Evolutionary conservation across 1,140 invertebrate species (phyloP).

Genomic region (Lepeophtheirus salmonis): DNA sequence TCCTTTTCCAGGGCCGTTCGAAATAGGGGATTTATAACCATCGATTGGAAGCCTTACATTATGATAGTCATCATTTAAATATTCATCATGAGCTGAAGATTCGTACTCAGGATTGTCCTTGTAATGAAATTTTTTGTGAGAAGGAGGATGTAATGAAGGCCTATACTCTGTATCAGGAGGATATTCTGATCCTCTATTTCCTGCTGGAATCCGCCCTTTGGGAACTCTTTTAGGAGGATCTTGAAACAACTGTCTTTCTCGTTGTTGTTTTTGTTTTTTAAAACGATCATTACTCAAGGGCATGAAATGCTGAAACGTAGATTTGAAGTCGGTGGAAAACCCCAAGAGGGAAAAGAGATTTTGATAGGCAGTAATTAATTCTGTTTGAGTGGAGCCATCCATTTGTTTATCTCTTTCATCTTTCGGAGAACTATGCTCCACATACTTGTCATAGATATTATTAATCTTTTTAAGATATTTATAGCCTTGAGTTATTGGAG

Average conservation of each 20-base stretch:
- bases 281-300: no score
- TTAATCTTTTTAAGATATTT: not conserved
- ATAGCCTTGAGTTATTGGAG: not conserved
- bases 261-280: no score
- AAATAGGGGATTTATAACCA: not conserved
- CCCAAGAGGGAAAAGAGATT: not conserved
- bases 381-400: not conserved
- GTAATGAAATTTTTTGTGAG: no score
- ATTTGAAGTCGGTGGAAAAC: not conserved
- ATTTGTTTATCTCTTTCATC: not conserved
- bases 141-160: not conserved
- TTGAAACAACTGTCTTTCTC: not conserved
- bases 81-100: not conserved
- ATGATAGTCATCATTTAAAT: no score
- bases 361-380: not conserved
- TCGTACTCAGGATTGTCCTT: not conserved
- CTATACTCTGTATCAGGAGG: not conserved
- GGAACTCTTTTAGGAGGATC: no score
- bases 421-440: not conserved
- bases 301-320: not conserved
- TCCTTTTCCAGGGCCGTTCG: not conserved
- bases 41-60: not conserved
- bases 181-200: not conserved
- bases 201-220: not conserved
- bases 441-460: not conserved